phyloP scores from a whole-genome alignment of 1,140 invertebrate genomes.

The Cheumatopsyche charites region DNA sequence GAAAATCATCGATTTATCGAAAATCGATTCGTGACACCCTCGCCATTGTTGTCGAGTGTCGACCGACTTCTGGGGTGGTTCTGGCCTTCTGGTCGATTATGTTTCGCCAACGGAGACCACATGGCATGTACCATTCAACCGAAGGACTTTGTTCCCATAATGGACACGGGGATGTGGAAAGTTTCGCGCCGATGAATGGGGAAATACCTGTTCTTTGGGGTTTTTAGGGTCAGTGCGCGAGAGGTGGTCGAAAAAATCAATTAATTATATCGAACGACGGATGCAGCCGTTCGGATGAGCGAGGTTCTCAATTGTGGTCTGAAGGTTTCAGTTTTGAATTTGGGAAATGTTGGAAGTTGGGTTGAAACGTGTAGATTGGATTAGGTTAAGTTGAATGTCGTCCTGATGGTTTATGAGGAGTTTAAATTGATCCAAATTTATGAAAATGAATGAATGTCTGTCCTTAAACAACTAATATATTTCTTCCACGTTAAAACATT shows the following conservation, averaged over 20 bases:
- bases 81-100: conserved; percentile 47
- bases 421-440: neutral
- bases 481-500: no score
- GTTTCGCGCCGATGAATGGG: conserved; percentile 40
- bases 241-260: conserved; percentile 42
- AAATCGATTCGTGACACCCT: conserved; percentile 19
- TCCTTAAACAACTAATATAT: no score
- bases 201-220: conserved; percentile 46
- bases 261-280: conserved; percentile 43
- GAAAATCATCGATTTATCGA: neutral
- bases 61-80: no score
- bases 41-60: neutral
- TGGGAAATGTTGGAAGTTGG: neutral
- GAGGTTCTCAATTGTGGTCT: neutral
- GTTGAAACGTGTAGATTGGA: neutral
- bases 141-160: conserved; percentile 7
- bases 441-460: no score
- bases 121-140: conserved; percentile 36
- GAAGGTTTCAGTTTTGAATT: neutral
- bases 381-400: neutral
- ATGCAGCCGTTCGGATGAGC: conserved; percentile 9
- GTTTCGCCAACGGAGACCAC: conserved; percentile 46
- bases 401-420: neutral
- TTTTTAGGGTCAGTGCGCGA: neutral
- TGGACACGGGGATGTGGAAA: conserved; percentile 33